These are phyloP conservation scores for Atopsyche davidsoni DNA, from an alignment of 1,140 invertebrate species.

Conservation along the genomic window DNA sequence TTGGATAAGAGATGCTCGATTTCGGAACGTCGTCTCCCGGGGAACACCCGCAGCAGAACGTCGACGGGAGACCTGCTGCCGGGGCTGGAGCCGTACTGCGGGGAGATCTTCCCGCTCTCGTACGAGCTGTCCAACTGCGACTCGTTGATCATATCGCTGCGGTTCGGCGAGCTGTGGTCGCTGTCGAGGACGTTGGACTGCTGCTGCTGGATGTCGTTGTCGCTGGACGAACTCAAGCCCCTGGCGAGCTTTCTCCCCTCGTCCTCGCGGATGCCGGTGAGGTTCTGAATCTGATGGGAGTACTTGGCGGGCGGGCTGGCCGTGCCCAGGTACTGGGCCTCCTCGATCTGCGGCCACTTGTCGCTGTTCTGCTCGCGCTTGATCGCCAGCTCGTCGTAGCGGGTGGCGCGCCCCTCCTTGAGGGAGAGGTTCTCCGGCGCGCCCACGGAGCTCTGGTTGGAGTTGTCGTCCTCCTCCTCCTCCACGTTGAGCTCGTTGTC, in stretches of 20 bases:
- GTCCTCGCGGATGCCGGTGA: constrained; percentile 14
- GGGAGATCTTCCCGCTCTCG: constrained; percentile 28
- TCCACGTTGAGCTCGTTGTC: constrained; percentile 48
- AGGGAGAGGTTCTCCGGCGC: constrained; percentile 47
- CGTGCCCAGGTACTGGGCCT: constrained; percentile 15
- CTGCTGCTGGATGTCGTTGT: constrained; percentile 22
- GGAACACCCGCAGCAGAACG: constrained; percentile 65
- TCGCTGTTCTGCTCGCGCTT: constrained; percentile 40
- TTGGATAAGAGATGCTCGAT: constrained; percentile 75
- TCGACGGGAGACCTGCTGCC: constrained; percentile 42
- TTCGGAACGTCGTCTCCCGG: constrained; percentile 71
- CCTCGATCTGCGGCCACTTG: constrained; percentile 37
- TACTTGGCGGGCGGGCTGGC: constrained; percentile 25
- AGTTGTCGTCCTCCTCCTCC: constrained; percentile 42
- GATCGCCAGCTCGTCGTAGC: constrained; percentile 31
- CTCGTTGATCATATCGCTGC: constrained; percentile 28
- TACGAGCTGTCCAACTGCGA: constrained; percentile 28
- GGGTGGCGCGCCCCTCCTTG: constrained; percentile 40
- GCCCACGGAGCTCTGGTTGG: constrained; percentile 39
- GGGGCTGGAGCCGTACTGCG: constrained; percentile 27
- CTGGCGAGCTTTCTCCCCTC: constrained; percentile 21
- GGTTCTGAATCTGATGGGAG: constrained; percentile 27
- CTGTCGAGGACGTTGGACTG: constrained; percentile 25
- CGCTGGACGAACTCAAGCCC: constrained; percentile 22
- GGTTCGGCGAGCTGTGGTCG: constrained; percentile 26